Conservation (phyloP, 2,888 invertebrate species). For the Gryllus longicercus region DNA sequence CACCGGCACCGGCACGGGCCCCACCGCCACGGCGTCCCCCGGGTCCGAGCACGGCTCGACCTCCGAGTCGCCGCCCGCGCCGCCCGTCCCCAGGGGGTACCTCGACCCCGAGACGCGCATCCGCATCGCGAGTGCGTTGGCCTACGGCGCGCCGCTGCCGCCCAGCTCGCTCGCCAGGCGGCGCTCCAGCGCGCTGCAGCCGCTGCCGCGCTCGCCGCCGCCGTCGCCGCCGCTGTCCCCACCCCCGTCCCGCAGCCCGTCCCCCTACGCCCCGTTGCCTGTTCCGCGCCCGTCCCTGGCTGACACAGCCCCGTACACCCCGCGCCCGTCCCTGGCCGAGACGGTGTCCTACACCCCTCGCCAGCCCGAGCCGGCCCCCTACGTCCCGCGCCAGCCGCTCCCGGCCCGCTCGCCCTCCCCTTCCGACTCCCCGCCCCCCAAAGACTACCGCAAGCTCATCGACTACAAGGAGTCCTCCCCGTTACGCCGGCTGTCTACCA, state of each 20-base stretch:
- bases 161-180: not conserved
- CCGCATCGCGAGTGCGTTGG: not conserved
- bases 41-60: not conserved
- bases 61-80: not conserved
- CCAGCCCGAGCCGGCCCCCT: not conserved
- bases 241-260: not conserved
- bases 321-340: not conserved
- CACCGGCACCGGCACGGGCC: not conserved
- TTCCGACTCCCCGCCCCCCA: not conserved
- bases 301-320: not conserved
- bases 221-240: not conserved
- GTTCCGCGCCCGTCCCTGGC: not conserved
- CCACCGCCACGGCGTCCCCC: not conserved
- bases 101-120: not conserved
- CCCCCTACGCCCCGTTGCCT: no score
- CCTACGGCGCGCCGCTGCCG: slow-evolving; percentile 4
- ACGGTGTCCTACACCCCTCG: not conserved
- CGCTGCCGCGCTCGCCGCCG: not conserved
- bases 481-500: not conserved
- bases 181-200: not conserved
- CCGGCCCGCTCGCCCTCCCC: not conserved
- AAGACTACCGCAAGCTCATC: not conserved
- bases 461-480: not conserved
- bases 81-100: not conserved
- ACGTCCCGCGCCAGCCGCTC: not conserved